A percentile compares a stretch with the other conserved stretches of the same genome.
Conservation (phyloP, 2,797 vertebrate genomes). For the Rhinella marina region DNA sequence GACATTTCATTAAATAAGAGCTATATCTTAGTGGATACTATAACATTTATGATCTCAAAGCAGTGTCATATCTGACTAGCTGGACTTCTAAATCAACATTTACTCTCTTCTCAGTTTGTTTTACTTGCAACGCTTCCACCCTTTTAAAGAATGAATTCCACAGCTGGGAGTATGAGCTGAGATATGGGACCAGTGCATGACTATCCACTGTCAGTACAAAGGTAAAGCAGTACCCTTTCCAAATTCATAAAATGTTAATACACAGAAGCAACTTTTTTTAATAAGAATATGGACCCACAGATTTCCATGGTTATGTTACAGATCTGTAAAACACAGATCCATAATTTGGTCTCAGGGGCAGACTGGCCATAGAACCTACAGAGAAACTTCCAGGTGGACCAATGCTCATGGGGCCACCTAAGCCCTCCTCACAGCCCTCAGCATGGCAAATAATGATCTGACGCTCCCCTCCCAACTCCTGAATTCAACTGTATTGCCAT, state of each 20-base stretch:
- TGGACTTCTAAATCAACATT: not conserved
- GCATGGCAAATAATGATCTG: no score
- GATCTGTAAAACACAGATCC: no score
- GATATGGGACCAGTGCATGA: not conserved
- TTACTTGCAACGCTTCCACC: not conserved
- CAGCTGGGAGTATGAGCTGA: not conserved
- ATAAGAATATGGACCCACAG: no score
- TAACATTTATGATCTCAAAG: not conserved
- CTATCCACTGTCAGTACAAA: no score
- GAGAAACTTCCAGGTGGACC: no score
- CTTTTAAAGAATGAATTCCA: slow-evolving; percentile 11
- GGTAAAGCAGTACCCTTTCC: not conserved
- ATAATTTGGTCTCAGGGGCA: no score
- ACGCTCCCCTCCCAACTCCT: no score
- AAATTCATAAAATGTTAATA: not conserved
- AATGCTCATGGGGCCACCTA: no score
- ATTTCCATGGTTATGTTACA: no score
- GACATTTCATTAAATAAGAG: not conserved
- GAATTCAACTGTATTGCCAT: no score
- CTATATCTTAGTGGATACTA: not conserved
- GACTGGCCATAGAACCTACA: no score
- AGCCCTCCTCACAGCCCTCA: no score
- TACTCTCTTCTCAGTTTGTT: not conserved
- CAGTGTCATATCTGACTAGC: not conserved
- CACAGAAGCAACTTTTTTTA: not conserved